A percentile compares a stretch with the other conserved stretches of the same genome.
These are phyloP conservation scores for Athalia circularis DNA, from an alignment of 2,888 invertebrate genomes.

Conservation along the genomic window DNA sequence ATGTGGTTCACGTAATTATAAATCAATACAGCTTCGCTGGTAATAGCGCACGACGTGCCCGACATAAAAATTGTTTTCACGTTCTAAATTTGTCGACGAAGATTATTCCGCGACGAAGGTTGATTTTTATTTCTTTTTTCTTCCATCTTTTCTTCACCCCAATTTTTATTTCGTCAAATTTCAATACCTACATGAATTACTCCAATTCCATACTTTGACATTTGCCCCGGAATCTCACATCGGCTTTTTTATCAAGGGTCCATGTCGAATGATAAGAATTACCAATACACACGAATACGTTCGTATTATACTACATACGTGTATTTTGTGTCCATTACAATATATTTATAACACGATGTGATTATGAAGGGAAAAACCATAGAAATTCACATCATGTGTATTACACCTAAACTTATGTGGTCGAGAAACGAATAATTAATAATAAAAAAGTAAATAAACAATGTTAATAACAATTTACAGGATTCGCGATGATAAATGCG, in stretches of 20 bases:
- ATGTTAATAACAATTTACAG: background rate
- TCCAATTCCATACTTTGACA: conserved; percentile 17
- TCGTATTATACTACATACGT: background rate
- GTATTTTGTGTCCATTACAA: background rate
- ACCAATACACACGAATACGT: background rate
- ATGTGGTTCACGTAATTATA: too few relatives aligned
- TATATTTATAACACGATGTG: background rate
- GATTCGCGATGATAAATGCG: background rate
- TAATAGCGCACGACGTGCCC: too few relatives aligned
- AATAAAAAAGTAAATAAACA: background rate
- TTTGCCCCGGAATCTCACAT: conserved; percentile 16
- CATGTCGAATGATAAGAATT: conserved; percentile 10
- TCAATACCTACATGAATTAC: conserved; percentile 3
- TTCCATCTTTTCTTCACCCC: too few relatives aligned
- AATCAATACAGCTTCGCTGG: too few relatives aligned
- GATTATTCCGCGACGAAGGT: too few relatives aligned
- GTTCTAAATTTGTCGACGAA: too few relatives aligned
- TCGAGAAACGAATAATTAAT: too few relatives aligned
- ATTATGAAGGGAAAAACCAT: background rate
- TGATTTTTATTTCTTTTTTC: too few relatives aligned
- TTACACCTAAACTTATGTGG: too few relatives aligned
- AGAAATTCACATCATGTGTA: too few relatives aligned
- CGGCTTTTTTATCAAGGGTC: conserved; percentile 28
- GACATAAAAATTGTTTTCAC: too few relatives aligned
- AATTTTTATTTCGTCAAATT: too few relatives aligned